Base-by-base conservation (phyloP, 92 coral and sea anemone genomes). In the Zoanthus gigantus region DNA sequence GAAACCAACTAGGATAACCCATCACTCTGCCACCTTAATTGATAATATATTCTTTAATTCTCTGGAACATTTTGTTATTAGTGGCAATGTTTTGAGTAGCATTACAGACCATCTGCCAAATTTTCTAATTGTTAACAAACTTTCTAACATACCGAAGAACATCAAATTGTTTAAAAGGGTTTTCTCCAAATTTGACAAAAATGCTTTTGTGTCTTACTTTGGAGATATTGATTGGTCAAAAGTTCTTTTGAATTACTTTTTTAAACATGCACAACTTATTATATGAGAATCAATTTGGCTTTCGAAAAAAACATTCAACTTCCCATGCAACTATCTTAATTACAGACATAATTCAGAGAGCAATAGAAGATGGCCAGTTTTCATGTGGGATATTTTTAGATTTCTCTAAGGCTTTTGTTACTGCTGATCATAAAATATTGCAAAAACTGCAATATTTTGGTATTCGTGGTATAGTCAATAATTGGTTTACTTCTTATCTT, bases 261-360 rank as follows among this genome's bases (percentile, higher is more conserved):
- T 56, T 56, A 14, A 56, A 56, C 17, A 56, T 9, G 63, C 14
- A 56, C 63, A 9, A 56, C 63, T 56, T 56, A 56, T 56, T 86
- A 11, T 76, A 31, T 29, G 34, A 86, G n/a, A 68, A 57, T 47
- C 85, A 47, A 47, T 77, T 86, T 86, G 90, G 90, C 68, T 86
- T 86, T 76, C 89, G 89, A 17, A 11, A 56, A 31, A 56, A 76
- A 8, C 89, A 86, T 75, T 75, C 84, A 53, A 86, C 84, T 18
- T 30, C 31, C 15, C 88, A 84, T 84, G 88, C 88, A 31, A 30
- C 18, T 77, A 67, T 77, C 63, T 52, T 77, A 57, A 77, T 77
- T 71, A 60, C 46, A 34, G 89, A 86, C 63, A 86, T 76, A 86
- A 86, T 76, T 23, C 89, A 75, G 66, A 76, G 31, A 37, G 89